Conservation (phyloP, 2,797 vertebrate genomes). For the Cyclura pinguis region DNA sequence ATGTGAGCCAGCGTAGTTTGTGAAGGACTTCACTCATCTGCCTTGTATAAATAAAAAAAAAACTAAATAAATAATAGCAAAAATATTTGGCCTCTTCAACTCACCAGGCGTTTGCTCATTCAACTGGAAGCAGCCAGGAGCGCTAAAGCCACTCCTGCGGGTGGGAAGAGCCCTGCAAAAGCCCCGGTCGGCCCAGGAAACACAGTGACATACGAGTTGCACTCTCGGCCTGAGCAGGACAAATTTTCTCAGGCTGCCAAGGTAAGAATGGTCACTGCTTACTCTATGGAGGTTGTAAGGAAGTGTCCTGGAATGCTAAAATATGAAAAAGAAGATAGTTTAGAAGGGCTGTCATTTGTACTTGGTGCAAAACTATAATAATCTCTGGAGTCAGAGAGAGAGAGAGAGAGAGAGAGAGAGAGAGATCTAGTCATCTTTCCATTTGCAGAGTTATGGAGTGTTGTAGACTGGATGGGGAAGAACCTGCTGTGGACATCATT, state of each 20-base stretch:
- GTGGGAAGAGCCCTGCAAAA: constrained; percentile 76
- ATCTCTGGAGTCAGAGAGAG: background rate
- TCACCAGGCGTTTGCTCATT: constrained; percentile 88
- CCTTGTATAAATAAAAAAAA: background rate
- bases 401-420: too few relatives aligned
- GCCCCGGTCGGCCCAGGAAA: constrained; percentile 70
- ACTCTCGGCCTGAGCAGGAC: constrained; percentile 93
- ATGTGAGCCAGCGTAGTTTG: fast-evolving
- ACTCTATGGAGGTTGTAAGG: background rate
- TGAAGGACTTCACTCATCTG: fast-evolving
- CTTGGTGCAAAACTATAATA: background rate
- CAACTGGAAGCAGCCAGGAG: constrained; percentile 90
- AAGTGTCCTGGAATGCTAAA: background rate
- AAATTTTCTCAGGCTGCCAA: constrained; percentile 92
- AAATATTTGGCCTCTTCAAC: background rate
- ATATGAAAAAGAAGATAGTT: background rate
- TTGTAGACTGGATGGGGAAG: background rate
- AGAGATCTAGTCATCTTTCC: background rate
- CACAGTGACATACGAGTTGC: constrained; percentile 92
- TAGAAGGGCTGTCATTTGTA: background rate
- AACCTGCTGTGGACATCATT: background rate
- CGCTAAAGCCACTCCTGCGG: constrained; percentile 66
- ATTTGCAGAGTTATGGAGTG: background rate
- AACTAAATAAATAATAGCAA: too few relatives aligned
- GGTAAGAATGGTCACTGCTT: constrained; percentile 75